A percentile compares a stretch with the other conserved stretches of the same genome.
These are phyloP conservation scores for Clunio marinus DNA, from an alignment of 2,888 invertebrate genomes.

Conservation along the genomic window DNA sequence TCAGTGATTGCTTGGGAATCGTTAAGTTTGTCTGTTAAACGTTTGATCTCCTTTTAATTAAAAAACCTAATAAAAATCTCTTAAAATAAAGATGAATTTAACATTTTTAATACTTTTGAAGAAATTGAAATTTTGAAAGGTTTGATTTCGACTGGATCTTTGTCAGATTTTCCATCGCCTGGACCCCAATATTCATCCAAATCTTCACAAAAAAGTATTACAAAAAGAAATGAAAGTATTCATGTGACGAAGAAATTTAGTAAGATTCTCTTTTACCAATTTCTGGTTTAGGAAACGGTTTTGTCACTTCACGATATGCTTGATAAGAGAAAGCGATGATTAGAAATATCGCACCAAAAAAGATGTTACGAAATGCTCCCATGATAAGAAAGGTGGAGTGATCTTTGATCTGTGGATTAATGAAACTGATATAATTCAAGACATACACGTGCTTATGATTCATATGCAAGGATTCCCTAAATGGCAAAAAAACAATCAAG, in stretches of 20 bases:
- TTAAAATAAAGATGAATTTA: too few relatives aligned
- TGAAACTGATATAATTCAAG: too few relatives aligned
- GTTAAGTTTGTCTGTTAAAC: conserved; percentile 56
- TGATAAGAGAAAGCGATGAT: conserved; percentile 45
- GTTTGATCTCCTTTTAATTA: conserved; percentile 50
- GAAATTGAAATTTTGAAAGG: too few relatives aligned
- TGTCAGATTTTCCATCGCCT: conserved; percentile 44
- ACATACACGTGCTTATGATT: too few relatives aligned
- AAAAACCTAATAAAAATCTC: conserved; percentile 49
- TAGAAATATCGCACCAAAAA: not conserved
- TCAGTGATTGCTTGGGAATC: conserved; percentile 54
- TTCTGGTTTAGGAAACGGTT: conserved; percentile 46
- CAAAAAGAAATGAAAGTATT: not conserved
- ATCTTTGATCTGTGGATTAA: too few relatives aligned
- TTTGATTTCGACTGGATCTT: not conserved
- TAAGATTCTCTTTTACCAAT: too few relatives aligned
- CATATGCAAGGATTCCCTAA: too few relatives aligned
- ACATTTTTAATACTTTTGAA: too few relatives aligned
- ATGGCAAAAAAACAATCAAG: too few relatives aligned
- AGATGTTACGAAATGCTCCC: not conserved
- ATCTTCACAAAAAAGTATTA: conserved; percentile 43
- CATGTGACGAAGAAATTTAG: too few relatives aligned
- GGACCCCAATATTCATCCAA: conserved; percentile 60
- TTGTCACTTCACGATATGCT: conserved; percentile 45
- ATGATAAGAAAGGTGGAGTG: too few relatives aligned